phyloP scores from a whole-genome alignment of 2,113 vertebrate genomes.

The Entomyzon cyanotis region DNA sequence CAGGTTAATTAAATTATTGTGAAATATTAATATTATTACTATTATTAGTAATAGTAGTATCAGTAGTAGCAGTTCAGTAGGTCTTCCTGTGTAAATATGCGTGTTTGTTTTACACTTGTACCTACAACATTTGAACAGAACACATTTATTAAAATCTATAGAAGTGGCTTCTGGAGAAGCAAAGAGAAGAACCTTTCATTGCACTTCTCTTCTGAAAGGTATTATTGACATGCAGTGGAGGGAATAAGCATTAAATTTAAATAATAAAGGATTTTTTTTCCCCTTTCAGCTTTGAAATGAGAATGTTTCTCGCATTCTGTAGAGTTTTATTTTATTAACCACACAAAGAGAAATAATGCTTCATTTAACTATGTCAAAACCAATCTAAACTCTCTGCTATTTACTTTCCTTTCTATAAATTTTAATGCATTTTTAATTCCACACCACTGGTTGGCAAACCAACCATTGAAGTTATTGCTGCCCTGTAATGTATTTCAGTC shows the following conservation, averaged over 20 bases:
- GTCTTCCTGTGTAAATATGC: not conserved
- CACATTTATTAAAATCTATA: not conserved
- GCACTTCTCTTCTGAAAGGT: not conserved
- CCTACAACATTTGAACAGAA: not conserved
- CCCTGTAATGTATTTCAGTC: slow-evolving; percentile 67
- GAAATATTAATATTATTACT: not conserved
- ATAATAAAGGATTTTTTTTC: slow-evolving; percentile 41
- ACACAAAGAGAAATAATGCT: slow-evolving; percentile 65
- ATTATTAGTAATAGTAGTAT: not conserved
- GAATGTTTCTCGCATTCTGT: slow-evolving; percentile 38
- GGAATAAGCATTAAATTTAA: slow-evolving; percentile 46
- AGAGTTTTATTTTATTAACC: slow-evolving; percentile 59
- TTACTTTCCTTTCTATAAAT: slow-evolving; percentile 71
- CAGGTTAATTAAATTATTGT: not conserved
- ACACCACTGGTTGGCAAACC: slow-evolving; percentile 68
- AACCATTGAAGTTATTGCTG: slow-evolving; percentile 61
- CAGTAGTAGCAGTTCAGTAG: not conserved
- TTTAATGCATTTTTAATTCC: slow-evolving; percentile 76
- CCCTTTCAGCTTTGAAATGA: slow-evolving; percentile 36
- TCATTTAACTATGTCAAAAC: slow-evolving; percentile 73
- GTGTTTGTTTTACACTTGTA: not conserved
- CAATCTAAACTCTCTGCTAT: slow-evolving; percentile 63
- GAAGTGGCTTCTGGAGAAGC: not conserved
- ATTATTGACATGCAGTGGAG: not conserved
- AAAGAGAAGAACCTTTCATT: not conserved